These are phyloP conservation scores for Desmodus rotundus DNA, from an alignment of 2,113 vertebrate species.

Conservation along the genomic window DNA sequence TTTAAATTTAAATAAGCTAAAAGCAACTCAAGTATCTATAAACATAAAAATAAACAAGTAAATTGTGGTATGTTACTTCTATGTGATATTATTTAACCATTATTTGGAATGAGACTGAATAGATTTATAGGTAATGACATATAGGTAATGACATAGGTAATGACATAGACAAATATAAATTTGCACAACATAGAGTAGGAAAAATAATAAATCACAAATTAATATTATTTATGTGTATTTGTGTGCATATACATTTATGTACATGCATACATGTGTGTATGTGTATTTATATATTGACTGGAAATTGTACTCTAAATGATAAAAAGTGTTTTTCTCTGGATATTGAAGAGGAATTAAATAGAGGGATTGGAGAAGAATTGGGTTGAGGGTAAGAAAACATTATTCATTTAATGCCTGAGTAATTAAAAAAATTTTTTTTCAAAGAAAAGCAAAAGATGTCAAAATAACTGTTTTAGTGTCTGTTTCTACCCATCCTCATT, in stretches of 20 bases:
- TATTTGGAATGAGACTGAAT: neutral
- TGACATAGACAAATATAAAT: neutral
- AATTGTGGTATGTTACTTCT: neutral
- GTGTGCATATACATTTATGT: neutral
- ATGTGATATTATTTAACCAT: neutral
- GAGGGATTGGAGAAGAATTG: neutral
- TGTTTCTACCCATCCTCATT: neutral
- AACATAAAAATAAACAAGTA: neutral
- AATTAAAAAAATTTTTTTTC: neutral
- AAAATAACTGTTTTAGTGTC: neutral
- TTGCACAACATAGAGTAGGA: neutral
- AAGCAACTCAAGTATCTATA: neutral
- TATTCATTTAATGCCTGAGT: neutral
- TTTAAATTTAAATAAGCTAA: neutral
- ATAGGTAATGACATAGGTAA: neutral
- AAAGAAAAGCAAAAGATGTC: neutral
- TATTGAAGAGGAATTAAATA: neutral
- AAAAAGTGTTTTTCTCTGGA: neutral
- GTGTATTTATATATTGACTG: neutral
- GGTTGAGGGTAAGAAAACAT: neutral
- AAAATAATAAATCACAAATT: neutral
- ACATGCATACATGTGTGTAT: neutral
- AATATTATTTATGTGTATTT: neutral
- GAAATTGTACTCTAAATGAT: neutral
- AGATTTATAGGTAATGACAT: neutral